Evolutionary conservation across 2,888 invertebrate genomes (phyloP).

Genomic region (Drosophila incognita): DNA sequence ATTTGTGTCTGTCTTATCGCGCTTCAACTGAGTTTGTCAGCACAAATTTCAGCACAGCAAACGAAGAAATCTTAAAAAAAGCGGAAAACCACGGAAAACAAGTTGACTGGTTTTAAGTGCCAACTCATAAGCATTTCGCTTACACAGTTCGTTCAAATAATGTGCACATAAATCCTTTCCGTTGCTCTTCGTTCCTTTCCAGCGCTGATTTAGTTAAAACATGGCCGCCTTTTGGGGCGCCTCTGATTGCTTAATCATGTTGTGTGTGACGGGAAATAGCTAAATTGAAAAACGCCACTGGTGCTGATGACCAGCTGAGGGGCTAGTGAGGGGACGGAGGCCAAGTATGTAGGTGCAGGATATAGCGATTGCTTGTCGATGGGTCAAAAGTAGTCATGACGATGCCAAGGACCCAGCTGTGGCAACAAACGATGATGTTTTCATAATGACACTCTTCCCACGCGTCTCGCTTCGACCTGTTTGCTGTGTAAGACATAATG

Average conservation of each 20-base stretch:
- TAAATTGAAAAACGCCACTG: constrained; percentile 78
- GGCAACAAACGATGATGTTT: constrained; percentile 59
- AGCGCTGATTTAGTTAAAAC: constrained; percentile 58
- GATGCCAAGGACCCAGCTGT: constrained; percentile 29
- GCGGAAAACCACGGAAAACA: not conserved
- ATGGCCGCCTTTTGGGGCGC: constrained; percentile 57
- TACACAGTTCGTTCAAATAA: constrained; percentile 52
- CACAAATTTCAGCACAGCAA: not conserved
- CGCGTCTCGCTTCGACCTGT: constrained; percentile 9
- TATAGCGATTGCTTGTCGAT: constrained; percentile 35
- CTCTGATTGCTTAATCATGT: constrained; percentile 78
- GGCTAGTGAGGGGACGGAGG: constrained; percentile 9
- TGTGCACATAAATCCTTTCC: constrained; percentile 64
- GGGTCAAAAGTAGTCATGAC: constrained; percentile 53
- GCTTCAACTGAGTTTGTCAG: not conserved
- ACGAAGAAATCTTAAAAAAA: constrained; percentile 3
- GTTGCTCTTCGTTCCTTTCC: constrained; percentile 16
- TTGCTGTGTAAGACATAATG: constrained; percentile 9
- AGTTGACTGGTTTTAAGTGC: constrained; percentile 53
- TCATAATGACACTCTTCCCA: constrained; percentile 43
- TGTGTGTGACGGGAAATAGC: constrained; percentile 68
- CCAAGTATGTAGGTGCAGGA: not conserved
- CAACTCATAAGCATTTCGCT: constrained; percentile 64
- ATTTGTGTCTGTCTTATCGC: not conserved
- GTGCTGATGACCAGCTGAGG: constrained; percentile 45